Base-by-base conservation (phyloP, 2,113 vertebrate species). In the Haemorhous mexicanus region DNA sequence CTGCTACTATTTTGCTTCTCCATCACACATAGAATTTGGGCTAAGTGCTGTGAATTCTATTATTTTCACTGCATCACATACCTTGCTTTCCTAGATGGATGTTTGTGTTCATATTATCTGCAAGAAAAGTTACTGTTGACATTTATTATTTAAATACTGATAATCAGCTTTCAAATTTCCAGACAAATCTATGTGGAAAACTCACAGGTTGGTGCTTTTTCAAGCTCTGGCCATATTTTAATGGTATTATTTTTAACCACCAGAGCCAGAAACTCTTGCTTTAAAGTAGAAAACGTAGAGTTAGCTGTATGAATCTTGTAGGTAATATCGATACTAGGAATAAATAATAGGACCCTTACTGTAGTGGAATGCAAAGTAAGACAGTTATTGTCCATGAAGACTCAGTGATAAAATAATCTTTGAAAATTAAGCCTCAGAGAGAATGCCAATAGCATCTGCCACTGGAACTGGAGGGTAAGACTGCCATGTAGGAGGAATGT, bases 401-500 rank as follows among this genome's bases (percentile, higher is more conserved):
- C 37, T 89, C 3, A 2, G 35, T 84, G 41, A 82, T 82, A 89
- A 94, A 87, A 46, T 64, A 56, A 44, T 91, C 33, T 93, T 76
- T 69, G 56, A 90, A 85, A 94, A 87, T 58, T 20, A 12, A 73
- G 11, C 62, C 9, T 80, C 47, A 53, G 53, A 73, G 46, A 86
- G 62, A 87, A 55, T 30, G 62, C 69, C 87, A 69, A 9, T 16
- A 94, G 49, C 63, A 64, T 75, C 88, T 88, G 66, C 88, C 43
- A 58, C 72, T 94, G 89, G 76, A 90, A 52, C 39, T 89, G 73
- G 68, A 94, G 73, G 86, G 87, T 92, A 55, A 95, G 61, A 61
- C 37, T 52, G 26, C 53, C n/a, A 0, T 18, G 89, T 94, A 49
- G 96, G 87, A 92, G 93, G 93, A 95, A 94, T 89, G 62, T 78